These are phyloP conservation scores for Drosophila conformis DNA, from an alignment of 2,888 invertebrate species.

Conservation along the genomic window DNA sequence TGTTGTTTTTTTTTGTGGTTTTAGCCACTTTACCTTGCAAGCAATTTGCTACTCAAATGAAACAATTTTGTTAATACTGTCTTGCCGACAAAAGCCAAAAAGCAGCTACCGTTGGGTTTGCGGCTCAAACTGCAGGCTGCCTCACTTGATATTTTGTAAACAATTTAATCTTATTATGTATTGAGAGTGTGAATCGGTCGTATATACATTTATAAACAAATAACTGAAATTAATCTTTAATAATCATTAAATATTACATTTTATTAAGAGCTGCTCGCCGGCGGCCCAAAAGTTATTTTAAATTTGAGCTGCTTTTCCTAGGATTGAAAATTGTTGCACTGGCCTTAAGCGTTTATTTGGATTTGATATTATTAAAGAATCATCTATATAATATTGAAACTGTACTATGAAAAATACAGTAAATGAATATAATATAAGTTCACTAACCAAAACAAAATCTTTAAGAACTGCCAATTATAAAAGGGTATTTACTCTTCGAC, in stretches of 20 bases:
- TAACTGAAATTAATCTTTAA: neutral
- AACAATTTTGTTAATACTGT: constrained; percentile 66
- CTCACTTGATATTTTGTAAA: constrained; percentile 13
- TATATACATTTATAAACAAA: no score
- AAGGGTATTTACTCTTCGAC: constrained; percentile 27
- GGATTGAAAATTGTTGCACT: neutral
- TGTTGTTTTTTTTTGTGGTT: constrained; percentile 25
- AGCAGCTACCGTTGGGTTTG: constrained; percentile 58
- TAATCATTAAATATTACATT: neutral
- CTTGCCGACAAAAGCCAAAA: constrained; percentile 52
- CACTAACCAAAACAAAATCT: neutral
- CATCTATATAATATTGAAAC: neutral
- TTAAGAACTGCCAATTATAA: neutral
- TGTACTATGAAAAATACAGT: neutral
- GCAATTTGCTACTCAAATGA: constrained; percentile 60
- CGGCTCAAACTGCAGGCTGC: constrained; percentile 29
- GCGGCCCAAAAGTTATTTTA: neutral
- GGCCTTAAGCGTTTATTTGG: neutral
- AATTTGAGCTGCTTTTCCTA: neutral
- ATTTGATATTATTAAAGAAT: neutral
- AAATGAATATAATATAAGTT: neutral
- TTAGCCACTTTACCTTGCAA: constrained; percentile 41
- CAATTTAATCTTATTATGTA: constrained; percentile 10
- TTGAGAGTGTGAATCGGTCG: neutral
- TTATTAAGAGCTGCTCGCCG: neutral